Percentiles rank a stretch among this genome's conserved stretches.
Conservation (phyloP, 1,140 invertebrate genomes). For the Panagrolaimus sp. region DNA sequence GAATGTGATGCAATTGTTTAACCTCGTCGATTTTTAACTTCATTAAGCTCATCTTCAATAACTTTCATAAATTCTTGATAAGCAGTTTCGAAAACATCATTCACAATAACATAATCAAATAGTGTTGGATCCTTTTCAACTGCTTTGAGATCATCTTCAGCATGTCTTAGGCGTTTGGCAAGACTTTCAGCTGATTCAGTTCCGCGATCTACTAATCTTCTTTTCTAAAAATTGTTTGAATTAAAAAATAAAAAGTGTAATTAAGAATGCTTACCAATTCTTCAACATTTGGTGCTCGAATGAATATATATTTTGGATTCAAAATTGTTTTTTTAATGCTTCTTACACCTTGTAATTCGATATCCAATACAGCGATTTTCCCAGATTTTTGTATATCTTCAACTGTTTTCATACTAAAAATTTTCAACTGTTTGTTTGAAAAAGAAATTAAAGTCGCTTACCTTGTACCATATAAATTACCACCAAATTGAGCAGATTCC, state of each 20-base stretch:
- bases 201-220: constrained; percentile 70
- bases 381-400: constrained; percentile 72
- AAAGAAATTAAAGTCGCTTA: constrained; percentile 55
- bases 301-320: constrained; percentile 78
- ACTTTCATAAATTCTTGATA: constrained; percentile 68
- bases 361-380: constrained; percentile 86
- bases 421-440: not conserved
- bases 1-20: not conserved
- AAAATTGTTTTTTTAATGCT: constrained; percentile 77
- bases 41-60: constrained; percentile 41
- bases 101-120: constrained; percentile 84
- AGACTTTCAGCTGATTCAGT: constrained; percentile 76
- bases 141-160: constrained; percentile 75
- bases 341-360: constrained; percentile 91
- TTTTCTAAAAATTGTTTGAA: constrained; percentile 68
- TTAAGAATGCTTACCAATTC: constrained; percentile 61
- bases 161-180: constrained; percentile 71
- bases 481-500: constrained; percentile 82
- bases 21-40: constrained; percentile 45
- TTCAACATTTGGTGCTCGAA: constrained; percentile 81
- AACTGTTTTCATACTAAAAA: constrained; percentile 74
- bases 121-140: constrained; percentile 69
- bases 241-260: too few relatives aligned
- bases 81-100: constrained; percentile 80
- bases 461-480: constrained; percentile 93